These are phyloP conservation scores for Drepana arcuata DNA, from an alignment of 1,140 invertebrate genomes.

Conservation along the genomic window DNA sequence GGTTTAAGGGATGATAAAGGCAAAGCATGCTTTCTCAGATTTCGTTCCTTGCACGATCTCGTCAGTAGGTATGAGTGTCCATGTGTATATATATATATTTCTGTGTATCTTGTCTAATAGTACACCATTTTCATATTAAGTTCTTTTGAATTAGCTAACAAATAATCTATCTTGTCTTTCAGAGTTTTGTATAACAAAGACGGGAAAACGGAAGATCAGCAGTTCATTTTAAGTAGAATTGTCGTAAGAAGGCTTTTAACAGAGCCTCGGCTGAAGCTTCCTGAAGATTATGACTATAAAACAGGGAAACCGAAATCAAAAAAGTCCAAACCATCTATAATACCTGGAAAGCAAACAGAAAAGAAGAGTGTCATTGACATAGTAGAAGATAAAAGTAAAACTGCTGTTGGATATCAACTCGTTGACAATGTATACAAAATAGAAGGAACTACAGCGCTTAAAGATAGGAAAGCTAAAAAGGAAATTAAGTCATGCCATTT, in stretches of 20 bases:
- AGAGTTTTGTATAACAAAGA: slow-evolving; percentile 53
- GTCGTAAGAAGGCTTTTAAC: slow-evolving; percentile 41
- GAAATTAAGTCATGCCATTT: slow-evolving; percentile 70
- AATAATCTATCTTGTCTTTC: slow-evolving; percentile 13
- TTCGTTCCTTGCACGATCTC: slow-evolving; percentile 49
- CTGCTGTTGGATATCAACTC: slow-evolving; percentile 38
- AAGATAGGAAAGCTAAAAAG: slow-evolving; percentile 33
- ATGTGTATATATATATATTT: not conserved
- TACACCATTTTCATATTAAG: too few relatives aligned
- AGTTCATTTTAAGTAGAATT: slow-evolving; percentile 56
- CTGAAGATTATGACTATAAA: slow-evolving; percentile 49
- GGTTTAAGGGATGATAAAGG: slow-evolving; percentile 63
- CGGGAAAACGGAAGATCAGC: slow-evolving; percentile 45
- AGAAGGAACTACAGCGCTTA: slow-evolving; percentile 65
- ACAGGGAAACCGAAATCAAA: slow-evolving; percentile 25
- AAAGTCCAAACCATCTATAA: slow-evolving; percentile 35
- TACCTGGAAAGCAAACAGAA: slow-evolving; percentile 18
- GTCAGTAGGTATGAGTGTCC: slow-evolving; percentile 49
- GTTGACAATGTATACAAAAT: slow-evolving; percentile 67
- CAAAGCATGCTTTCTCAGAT: slow-evolving; percentile 63
- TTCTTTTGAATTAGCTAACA: slow-evolving; percentile 1
- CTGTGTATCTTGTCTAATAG: slow-evolving; percentile 1
- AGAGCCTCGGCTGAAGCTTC: slow-evolving; percentile 43
- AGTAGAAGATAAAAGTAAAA: slow-evolving; percentile 29
- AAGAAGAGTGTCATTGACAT: slow-evolving; percentile 18